Evolutionary conservation across 2,888 invertebrate genomes (phyloP).

Genomic region (Matsumyia berberina): DNA sequence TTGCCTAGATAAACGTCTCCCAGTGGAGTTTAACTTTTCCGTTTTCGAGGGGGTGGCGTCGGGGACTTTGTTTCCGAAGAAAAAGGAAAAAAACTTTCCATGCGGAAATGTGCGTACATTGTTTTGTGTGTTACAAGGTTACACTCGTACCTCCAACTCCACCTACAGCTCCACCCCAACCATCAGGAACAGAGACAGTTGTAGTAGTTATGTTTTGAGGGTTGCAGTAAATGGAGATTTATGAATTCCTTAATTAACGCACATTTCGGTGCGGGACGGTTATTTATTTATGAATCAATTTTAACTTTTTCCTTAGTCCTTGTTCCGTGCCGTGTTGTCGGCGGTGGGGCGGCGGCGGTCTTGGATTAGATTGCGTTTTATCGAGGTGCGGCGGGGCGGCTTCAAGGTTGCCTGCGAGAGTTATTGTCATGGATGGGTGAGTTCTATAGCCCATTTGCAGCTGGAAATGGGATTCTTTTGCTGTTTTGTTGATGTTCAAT

Average conservation of each 20-base stretch:
- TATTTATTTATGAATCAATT: conserved; percentile 67
- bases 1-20: conserved; percentile 46
- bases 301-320: conserved; percentile 22
- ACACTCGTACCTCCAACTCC: no score
- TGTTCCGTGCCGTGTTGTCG: not conserved
- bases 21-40: conserved; percentile 19
- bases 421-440: conserved; percentile 23
- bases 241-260: conserved; percentile 73
- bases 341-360: not conserved
- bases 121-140: conserved; percentile 43
- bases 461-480: conserved; percentile 30
- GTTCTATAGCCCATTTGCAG: conserved; percentile 37
- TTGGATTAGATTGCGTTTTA: conserved; percentile 27
- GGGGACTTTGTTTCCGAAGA: not conserved
- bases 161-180: not conserved
- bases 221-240: conserved; percentile 61
- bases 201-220: conserved; percentile 47
- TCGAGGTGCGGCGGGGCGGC: not conserved
- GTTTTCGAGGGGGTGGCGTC: not conserved
- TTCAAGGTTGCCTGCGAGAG: conserved; percentile 22
- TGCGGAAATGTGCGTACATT: conserved; percentile 43
- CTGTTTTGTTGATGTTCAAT: conserved; percentile 41
- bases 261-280: conserved; percentile 30
- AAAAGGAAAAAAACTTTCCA: conserved; percentile 21
- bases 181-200: conserved; percentile 9